Conservation (phyloP, 2,888 invertebrate genomes). For the Synergus umbraculus region DNA sequence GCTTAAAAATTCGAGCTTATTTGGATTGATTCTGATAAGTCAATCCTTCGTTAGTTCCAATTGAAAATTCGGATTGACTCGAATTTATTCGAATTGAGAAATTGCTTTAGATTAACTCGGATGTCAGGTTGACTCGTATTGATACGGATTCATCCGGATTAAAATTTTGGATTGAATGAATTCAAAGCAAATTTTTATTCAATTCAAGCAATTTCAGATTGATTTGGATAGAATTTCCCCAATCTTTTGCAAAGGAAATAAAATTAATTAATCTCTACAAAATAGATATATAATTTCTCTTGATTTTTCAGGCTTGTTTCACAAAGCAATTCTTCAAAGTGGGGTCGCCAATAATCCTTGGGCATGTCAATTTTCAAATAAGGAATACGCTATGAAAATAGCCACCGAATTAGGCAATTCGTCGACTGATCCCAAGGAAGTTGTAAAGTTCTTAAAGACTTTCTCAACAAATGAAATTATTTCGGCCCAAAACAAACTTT, state of each 20-base stretch:
- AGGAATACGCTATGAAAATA: constrained; percentile 53
- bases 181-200: too few relatives aligned
- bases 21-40: too few relatives aligned
- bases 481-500: constrained; percentile 61
- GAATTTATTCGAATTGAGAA: too few relatives aligned
- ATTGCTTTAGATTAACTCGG: too few relatives aligned
- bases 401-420: constrained; percentile 58
- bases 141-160: too few relatives aligned
- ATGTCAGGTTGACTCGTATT: too few relatives aligned
- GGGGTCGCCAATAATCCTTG: constrained; percentile 57
- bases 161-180: too few relatives aligned
- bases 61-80: too few relatives aligned
- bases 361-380: constrained; percentile 45
- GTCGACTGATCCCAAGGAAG: constrained; percentile 57
- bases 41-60: too few relatives aligned
- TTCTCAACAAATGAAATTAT: constrained; percentile 66
- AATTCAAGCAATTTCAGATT: too few relatives aligned
- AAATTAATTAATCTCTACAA: background rate
- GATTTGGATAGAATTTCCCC: constrained; percentile 51
- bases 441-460: constrained; percentile 59
- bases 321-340: constrained; percentile 69
- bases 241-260: constrained; percentile 33
- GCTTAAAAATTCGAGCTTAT: too few relatives aligned
- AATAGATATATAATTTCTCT: background rate
- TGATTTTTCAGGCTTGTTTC: constrained; percentile 63